A percentile compares a stretch with the other conserved stretches of the same genome.
Conservation (phyloP, 2,113 vertebrate genomes). For the Leuciscus idus region DNA sequence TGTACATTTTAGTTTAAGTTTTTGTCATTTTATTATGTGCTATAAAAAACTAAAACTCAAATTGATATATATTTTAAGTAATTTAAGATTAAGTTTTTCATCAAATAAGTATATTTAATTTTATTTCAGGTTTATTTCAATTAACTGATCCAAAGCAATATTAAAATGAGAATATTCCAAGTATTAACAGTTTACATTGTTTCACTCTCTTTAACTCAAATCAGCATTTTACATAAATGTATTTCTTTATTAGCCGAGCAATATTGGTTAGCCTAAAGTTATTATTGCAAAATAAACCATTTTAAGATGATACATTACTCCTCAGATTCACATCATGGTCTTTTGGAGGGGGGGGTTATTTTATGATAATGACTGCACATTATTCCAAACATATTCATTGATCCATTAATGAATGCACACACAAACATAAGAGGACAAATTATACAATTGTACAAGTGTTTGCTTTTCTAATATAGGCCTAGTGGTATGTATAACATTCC, state of each 20-base stretch:
- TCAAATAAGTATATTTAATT: not conserved
- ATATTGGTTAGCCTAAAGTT: not conserved
- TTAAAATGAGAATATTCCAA: not conserved
- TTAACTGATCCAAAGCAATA: not conserved
- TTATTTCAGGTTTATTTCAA: not conserved
- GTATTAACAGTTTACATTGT: not conserved
- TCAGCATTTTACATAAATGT: not conserved
- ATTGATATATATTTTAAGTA: not conserved
- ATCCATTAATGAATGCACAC: conserved; percentile 32
- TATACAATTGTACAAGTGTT: not conserved
- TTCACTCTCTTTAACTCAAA: not conserved
- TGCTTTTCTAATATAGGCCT: no score
- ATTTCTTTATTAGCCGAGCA: not conserved
- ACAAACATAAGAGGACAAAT: not conserved
- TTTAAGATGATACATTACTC: not conserved
- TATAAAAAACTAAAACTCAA: not conserved
- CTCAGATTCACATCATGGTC: conserved; percentile 50
- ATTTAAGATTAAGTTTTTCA: not conserved
- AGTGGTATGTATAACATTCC: no score
- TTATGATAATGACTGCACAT: not conserved
- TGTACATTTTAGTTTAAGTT: not conserved
- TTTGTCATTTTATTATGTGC: not conserved
- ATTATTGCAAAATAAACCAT: not conserved
- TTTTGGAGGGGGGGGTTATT: not conserved
- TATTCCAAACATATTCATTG: conserved; percentile 47